Percentiles rank a stretch among this genome's conserved stretches.
Conservation (phyloP, 1,140 invertebrate species). For the Himalopsyche phryganea region DNA sequence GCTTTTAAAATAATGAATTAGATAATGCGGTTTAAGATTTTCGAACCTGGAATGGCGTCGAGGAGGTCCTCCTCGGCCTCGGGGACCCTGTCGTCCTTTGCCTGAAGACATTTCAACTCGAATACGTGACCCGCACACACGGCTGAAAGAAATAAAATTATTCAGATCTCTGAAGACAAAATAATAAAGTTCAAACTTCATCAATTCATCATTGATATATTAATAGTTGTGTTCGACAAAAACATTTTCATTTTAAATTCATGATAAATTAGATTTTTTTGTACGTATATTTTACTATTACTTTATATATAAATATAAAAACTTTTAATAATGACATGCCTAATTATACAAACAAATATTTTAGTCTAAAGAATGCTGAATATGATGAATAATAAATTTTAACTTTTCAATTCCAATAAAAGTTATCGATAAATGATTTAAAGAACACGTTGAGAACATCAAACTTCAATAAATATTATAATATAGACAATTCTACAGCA, state of each 20-base stretch:
- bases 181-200: background rate
- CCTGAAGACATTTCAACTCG: constrained; percentile 87
- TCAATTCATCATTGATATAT: background rate
- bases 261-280: background rate
- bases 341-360: too few relatives aligned
- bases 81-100: constrained; percentile 62
- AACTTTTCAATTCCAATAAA: too few relatives aligned
- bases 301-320: too few relatives aligned
- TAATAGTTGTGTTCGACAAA: background rate
- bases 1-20: background rate
- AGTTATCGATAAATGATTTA: too few relatives aligned
- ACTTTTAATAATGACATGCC: too few relatives aligned
- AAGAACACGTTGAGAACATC: too few relatives aligned
- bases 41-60: constrained; percentile 16
- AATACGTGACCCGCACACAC: constrained; percentile 79
- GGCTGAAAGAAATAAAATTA: constrained; percentile 48
- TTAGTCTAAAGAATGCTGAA: too few relatives aligned
- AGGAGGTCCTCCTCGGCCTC: constrained; percentile 9
- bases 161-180: background rate
- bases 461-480: too few relatives aligned
- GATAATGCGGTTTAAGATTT: background rate
- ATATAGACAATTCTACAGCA: too few relatives aligned
- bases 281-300: too few relatives aligned
- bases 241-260: background rate
- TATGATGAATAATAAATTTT: too few relatives aligned